Evolutionary conservation across 1,140 invertebrate genomes (phyloP).

Genomic region (Tribolium madens): DNA sequence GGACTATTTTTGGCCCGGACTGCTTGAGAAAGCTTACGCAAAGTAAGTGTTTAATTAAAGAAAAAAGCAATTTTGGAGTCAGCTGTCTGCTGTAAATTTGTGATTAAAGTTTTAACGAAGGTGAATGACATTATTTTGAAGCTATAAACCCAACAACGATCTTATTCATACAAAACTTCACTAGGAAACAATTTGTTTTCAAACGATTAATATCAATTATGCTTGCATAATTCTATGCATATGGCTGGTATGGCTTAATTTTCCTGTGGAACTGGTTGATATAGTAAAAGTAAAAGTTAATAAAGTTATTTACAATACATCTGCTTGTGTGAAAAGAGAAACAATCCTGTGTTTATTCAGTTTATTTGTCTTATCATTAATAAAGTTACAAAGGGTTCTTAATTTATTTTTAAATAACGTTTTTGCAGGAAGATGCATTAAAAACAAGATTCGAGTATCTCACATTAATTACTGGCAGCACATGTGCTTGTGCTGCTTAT

Average conservation of each 20-base stretch:
- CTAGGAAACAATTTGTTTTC: not conserved
- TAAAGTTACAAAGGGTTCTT: too few relatives aligned
- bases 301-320: not conserved
- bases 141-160: not conserved
- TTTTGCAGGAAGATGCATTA: not conserved
- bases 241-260: conserved; percentile 11
- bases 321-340: not conserved
- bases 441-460: conserved; percentile 5
- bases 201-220: not conserved
- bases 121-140: conserved; percentile 2
- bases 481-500: conserved; percentile 19
- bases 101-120: not conserved
- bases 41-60: conserved; percentile 77
- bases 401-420: not conserved
- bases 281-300: conserved; percentile 26
- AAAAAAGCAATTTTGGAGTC: not conserved
- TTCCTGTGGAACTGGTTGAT: conserved; percentile 9
- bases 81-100: not conserved
- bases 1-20: conserved; percentile 94
- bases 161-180: not conserved
- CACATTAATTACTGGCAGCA: conserved; percentile 24
- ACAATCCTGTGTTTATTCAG: too few relatives aligned
- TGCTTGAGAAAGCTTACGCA: conserved; percentile 98
- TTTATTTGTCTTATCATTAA: not conserved
- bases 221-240: not conserved